Percentiles rank a stretch among this genome's conserved stretches.
These are phyloP conservation scores for Cheilosia scutellata DNA, from an alignment of 2,888 invertebrate species.

Conservation along the genomic window DNA sequence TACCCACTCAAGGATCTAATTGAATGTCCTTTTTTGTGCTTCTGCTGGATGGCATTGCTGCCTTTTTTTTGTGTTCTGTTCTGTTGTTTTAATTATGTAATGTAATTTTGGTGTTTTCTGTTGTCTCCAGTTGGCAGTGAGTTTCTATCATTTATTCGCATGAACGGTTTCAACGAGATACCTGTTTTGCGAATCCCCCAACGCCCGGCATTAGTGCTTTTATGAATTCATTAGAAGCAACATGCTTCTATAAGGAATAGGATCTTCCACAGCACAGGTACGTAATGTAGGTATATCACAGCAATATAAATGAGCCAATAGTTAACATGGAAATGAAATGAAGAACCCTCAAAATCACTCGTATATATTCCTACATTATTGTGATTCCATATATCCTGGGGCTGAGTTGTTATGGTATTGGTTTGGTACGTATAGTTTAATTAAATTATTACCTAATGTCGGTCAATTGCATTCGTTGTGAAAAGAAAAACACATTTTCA, in stretches of 20 bases:
- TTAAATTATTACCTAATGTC: slow-evolving; percentile 62
- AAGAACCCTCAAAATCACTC: slow-evolving; percentile 9
- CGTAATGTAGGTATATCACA: not conserved
- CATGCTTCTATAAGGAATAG: slow-evolving; percentile 9
- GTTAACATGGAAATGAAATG: slow-evolving; percentile 44
- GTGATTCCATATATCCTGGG: not conserved
- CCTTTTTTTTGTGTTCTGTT: not conserved
- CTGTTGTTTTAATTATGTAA: slow-evolving; percentile 59
- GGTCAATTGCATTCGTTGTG: slow-evolving; percentile 55
- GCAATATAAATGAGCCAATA: slow-evolving; percentile 25
- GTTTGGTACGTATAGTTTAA: slow-evolving; percentile 21
- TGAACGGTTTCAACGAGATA: slow-evolving; percentile 35
- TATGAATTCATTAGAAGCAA: slow-evolving; percentile 60
- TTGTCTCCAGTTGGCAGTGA: slow-evolving; percentile 54
- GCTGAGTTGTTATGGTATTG: not conserved
- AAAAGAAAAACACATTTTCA: slow-evolving; percentile 18
- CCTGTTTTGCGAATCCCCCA: slow-evolving; percentile 7
- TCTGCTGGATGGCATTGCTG: slow-evolving; percentile 11
- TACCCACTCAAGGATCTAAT: slow-evolving; percentile 56
- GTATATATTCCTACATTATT: too few relatives aligned
- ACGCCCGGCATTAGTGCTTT: slow-evolving; percentile 25
- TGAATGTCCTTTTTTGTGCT: slow-evolving; percentile 50
- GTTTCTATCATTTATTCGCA: slow-evolving; percentile 40
- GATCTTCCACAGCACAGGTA: not conserved
- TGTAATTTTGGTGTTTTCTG: slow-evolving; percentile 59